Evolutionary conservation across 2,113 vertebrate genomes (phyloP).

Genomic region (Elaphurus davidianus): DNA sequence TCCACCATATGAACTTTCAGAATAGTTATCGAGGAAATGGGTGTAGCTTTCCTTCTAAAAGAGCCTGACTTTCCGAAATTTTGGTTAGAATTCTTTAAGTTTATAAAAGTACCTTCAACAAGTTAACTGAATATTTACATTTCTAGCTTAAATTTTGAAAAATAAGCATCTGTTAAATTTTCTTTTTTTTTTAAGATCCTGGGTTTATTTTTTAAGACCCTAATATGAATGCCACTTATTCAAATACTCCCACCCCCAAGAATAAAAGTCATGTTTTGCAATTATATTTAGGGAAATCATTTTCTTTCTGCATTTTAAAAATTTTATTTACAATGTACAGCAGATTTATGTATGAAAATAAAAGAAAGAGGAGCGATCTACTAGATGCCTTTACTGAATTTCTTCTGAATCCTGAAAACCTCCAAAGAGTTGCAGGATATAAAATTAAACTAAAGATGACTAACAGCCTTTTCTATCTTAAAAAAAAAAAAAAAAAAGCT

Average conservation of each 20-base stretch:
- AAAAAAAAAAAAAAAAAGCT: conserved; percentile 55
- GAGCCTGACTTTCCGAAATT: conserved; percentile 78
- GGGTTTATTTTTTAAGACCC: conserved; percentile 38
- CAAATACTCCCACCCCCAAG: not conserved
- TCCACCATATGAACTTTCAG: conserved; percentile 80
- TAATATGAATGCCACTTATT: conserved; percentile 38
- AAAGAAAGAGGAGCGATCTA: conserved; percentile 61
- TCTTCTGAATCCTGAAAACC: conserved; percentile 78
- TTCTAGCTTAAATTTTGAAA: conserved; percentile 81
- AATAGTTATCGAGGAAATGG: conserved; percentile 80
- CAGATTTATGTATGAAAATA: conserved; percentile 77
- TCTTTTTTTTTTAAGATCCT: conserved; percentile 27
- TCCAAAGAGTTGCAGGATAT: conserved; percentile 73
- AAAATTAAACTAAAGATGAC: conserved; percentile 73
- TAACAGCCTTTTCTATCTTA: conserved; percentile 77
- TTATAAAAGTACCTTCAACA: conserved; percentile 83
- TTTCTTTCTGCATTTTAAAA: conserved; percentile 63
- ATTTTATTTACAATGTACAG: conserved; percentile 73
- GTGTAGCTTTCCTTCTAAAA: conserved; percentile 78
- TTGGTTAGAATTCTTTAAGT: conserved; percentile 77
- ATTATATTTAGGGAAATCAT: conserved; percentile 47
- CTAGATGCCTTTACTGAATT: conserved; percentile 70
- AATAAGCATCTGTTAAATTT: conserved; percentile 74
- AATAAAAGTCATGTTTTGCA: conserved; percentile 51
- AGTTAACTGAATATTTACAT: conserved; percentile 85